Conservation (phyloP, 2,797 vertebrate species). For the Sebastolobus altivelis region DNA sequence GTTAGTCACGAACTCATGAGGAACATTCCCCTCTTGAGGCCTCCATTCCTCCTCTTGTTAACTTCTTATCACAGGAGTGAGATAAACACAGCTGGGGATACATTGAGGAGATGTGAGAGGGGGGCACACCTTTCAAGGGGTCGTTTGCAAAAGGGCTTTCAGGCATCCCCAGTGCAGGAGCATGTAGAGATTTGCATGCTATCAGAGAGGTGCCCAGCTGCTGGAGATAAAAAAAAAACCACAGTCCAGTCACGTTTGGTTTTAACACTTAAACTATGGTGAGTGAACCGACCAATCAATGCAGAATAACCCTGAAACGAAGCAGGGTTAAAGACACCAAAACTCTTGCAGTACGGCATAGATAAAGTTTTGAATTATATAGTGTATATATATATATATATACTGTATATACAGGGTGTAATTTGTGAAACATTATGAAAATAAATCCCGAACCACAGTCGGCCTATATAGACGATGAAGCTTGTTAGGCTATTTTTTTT, state of each 20-base stretch:
- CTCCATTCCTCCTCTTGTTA: constrained; percentile 15
- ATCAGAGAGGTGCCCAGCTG: constrained; percentile 5
- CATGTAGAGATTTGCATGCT: constrained; percentile 50
- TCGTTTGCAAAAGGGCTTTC: constrained; percentile 4
- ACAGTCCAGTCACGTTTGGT: constrained; percentile 3
- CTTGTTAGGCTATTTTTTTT: too few relatives aligned
- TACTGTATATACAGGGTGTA: not conserved
- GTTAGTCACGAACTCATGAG: constrained; percentile 39
- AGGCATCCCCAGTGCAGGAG: not conserved
- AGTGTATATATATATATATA: not conserved
- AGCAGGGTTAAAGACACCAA: not conserved
- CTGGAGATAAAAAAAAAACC: constrained; percentile 35
- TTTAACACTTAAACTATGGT: not conserved
- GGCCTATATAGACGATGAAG: too few relatives aligned
- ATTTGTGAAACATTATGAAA: too few relatives aligned
- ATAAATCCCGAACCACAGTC: too few relatives aligned
- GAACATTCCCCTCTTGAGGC: constrained; percentile 31
- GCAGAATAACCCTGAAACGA: not conserved
- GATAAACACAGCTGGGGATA: constrained; percentile 40
- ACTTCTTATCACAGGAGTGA: constrained; percentile 43
- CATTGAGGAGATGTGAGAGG: not conserved
- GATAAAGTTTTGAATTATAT: not conserved
- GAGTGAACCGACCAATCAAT: constrained; percentile 10
- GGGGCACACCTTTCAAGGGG: constrained; percentile 9
- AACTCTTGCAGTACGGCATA: not conserved